Conservation (phyloP, 2,113 vertebrate species). For the Leuciscus idus region DNA sequence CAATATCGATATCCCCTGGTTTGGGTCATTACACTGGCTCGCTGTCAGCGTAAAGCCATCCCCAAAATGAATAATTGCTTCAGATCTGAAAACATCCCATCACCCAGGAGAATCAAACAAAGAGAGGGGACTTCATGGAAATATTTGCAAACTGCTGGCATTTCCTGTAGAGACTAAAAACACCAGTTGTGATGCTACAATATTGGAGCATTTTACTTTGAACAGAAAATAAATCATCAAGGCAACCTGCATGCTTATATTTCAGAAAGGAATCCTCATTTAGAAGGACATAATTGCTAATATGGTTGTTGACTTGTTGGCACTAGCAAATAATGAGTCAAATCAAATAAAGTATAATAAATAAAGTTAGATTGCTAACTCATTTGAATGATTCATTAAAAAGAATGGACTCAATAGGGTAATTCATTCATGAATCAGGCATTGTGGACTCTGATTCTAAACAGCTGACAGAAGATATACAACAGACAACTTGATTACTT, state of each 20-base stretch:
- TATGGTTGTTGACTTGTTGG: neutral
- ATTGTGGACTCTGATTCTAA: neutral
- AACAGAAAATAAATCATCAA: constrained; percentile 38
- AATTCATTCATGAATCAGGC: neutral
- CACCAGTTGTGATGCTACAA: constrained; percentile 6
- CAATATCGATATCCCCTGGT: constrained; percentile 19
- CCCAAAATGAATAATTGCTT: neutral
- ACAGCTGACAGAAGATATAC: neutral
- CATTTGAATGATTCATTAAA: neutral
- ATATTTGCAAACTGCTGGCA: neutral
- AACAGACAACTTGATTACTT: neutral
- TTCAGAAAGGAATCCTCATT: neutral
- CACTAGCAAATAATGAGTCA: neutral
- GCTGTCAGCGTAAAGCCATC: constrained; percentile 2
- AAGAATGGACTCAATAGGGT: neutral
- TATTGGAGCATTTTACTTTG: neutral
- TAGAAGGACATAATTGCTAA: neutral
- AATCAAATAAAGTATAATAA: neutral
- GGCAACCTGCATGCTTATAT: neutral
- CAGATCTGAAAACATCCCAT: neutral
- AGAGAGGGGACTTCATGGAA: neutral
- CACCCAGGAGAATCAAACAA: constrained; percentile 9
- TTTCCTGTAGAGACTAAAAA: constrained; percentile 14
- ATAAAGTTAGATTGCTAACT: neutral
- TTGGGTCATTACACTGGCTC: constrained; percentile 13